Evolutionary conservation across 2,113 vertebrate species (phyloP).

Genomic region (Gambusia holbrooki): DNA sequence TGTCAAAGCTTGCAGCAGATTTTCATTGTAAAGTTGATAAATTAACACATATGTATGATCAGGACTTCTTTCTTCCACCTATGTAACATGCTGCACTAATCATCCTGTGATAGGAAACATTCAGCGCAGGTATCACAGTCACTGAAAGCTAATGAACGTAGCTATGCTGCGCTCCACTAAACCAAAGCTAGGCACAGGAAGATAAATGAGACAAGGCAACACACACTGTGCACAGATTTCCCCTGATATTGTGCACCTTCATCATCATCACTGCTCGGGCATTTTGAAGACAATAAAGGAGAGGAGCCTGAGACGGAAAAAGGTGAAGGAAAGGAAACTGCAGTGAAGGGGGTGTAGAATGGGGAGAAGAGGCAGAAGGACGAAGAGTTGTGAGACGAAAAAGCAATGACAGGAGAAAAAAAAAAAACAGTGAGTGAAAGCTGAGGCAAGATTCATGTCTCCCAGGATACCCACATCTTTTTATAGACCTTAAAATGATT

Average conservation of each 20-base stretch:
- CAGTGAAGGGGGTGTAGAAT: neutral
- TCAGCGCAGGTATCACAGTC: neutral
- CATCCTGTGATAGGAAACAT: neutral
- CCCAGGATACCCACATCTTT: slow-evolving; percentile 79
- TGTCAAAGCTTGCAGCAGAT: neutral
- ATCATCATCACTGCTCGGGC: slow-evolving; percentile 58
- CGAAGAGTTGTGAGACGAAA: slow-evolving; percentile 39
- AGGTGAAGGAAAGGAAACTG: slow-evolving; percentile 1
- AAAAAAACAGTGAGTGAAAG: slow-evolving; percentile 44
- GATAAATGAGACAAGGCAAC: slow-evolving; percentile 50
- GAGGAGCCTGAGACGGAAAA: slow-evolving; percentile 3
- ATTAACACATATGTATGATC: neutral
- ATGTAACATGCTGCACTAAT: slow-evolving; percentile 2
- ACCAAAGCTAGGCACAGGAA: slow-evolving; percentile 24
- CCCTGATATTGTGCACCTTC: slow-evolving; percentile 56
- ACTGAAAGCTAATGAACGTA: slow-evolving; percentile 26
- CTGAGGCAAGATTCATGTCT: slow-evolving; percentile 69
- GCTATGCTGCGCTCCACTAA: slow-evolving; percentile 21
- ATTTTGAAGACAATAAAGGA: slow-evolving; percentile 15
- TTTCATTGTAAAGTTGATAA: neutral
- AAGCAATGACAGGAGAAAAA: slow-evolving; percentile 18
- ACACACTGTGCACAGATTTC: slow-evolving; percentile 49
- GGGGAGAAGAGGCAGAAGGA: slow-evolving; percentile 25
- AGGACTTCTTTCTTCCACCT: neutral
- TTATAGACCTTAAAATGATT: slow-evolving; percentile 75